Conservation (phyloP, 2,888 invertebrate species). For the Keiferia lycopersicella region DNA sequence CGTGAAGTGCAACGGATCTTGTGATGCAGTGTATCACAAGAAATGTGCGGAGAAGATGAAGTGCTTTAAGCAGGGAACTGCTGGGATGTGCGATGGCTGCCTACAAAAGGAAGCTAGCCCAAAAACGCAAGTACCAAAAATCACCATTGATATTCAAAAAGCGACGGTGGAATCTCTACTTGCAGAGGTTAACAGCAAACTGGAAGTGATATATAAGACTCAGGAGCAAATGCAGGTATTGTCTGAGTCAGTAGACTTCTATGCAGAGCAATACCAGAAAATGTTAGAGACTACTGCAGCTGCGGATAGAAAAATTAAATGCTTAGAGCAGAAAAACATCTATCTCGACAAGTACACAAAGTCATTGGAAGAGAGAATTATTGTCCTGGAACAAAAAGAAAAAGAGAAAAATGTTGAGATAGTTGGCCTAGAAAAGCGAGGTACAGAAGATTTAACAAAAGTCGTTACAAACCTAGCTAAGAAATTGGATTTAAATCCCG, state of each 20-base stretch:
- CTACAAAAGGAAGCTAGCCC: neutral
- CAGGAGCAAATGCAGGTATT: neutral
- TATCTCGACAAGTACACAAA: neutral
- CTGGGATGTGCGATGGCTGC: neutral
- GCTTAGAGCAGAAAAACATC: neutral
- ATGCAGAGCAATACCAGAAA: slow-evolving; percentile 4
- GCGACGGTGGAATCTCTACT: neutral
- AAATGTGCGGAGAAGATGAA: neutral
- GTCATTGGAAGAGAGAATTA: neutral
- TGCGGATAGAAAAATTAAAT: neutral
- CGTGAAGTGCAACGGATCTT: neutral
- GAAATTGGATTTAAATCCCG: neutral
- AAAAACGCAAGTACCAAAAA: neutral
- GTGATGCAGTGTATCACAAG: slow-evolving; percentile 11
- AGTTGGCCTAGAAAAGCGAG: neutral
- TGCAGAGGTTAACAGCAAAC: neutral
- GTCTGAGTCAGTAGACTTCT: neutral
- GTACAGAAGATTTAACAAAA: neutral
- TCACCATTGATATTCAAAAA: too few relatives aligned
- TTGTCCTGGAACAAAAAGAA: neutral
- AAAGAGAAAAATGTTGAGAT: slow-evolving; percentile 2
- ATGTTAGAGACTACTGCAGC: neutral
- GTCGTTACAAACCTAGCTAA: neutral
- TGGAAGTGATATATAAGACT: neutral
- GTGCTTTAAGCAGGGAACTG: neutral